Evolutionary conservation across 1,140 invertebrate genomes (phyloP), one percentile per base, ranked within the genome.

Genomic region (Potamilus streckersoni): DNA sequence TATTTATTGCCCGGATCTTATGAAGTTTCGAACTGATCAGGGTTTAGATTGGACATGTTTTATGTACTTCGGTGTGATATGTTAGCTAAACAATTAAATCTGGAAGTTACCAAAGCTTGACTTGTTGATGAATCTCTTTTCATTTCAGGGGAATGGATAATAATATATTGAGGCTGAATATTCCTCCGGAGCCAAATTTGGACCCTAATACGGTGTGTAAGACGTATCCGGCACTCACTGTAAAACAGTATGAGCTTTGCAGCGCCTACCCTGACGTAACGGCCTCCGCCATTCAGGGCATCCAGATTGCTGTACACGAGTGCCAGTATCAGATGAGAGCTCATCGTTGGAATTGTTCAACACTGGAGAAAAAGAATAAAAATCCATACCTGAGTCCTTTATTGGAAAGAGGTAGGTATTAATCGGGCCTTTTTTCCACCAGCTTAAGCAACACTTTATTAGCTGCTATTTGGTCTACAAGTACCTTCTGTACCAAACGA

Each of bases 241-340:
- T 92, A 79, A 92, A 92, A 73, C 96, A 98, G 90, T 92, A 95
- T 69, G 93, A 95, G 79, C 93, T 97, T 90, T 98, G 96, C 88
- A 92, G 92, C 79, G 92, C 93, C 74, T 93, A 94, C 79, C 96
- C 96, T 15, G 95, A 96, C 87, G 95, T 95, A 27, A 93, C 96
- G 88, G 94, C 95, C n/a, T 95, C 95, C 38, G 93, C 96, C 23
- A 95, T 95, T 16, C 94, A 96, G 86, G 96, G 96, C 31, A 93
- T 96, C 62, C 93, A 94, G 85, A 90, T 95, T 84, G 95, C 95
- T 23, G 93, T 97, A 12, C 78, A 95, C 95, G 89, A 90, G 70
- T 90, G 89, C 62, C 88, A 90, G 77, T 79, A 80, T 64, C 89
- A 90, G 77, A 82, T 90, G 59, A 74, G 77, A 60, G 79, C 82